These are phyloP conservation scores for Meiosimyza decipiens DNA, from an alignment of 2,888 invertebrate species.

Conservation along the genomic window DNA sequence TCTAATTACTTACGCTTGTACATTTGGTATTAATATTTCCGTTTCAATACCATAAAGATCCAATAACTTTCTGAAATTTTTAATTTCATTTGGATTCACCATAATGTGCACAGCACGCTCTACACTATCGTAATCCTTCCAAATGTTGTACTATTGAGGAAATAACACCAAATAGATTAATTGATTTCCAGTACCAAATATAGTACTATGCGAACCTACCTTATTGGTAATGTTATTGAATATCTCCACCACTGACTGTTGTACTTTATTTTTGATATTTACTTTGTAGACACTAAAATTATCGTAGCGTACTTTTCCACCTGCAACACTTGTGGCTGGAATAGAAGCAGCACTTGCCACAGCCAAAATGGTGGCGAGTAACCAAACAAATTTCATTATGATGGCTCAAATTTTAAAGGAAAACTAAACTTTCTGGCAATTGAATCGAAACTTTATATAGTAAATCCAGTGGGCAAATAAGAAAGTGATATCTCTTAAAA, in stretches of 20 bases:
- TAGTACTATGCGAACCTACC: neutral
- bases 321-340: neutral
- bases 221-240: too few species aligned
- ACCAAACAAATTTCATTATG: constrained; percentile 26
- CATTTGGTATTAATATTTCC: constrained; percentile 69
- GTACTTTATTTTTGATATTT: constrained; percentile 65
- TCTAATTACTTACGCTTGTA: constrained; percentile 67
- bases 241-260: constrained; percentile 45
- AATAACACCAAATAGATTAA: neutral
- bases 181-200: neutral
- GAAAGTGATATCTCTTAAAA: too few species aligned
- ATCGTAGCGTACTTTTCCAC: constrained; percentile 50
- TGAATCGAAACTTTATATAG: too few species aligned
- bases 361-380: neutral
- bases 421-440: too few species aligned
- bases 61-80: constrained; percentile 62
- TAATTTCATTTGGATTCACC: constrained; percentile 70
- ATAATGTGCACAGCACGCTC: constrained; percentile 67
- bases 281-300: constrained; percentile 50
- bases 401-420: neutral
- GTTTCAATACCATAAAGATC: constrained; percentile 55
- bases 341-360: neutral
- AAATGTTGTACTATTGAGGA: constrained; percentile 44
- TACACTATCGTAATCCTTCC: constrained; percentile 44
- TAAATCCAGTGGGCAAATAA: too few species aligned